Evolutionary conservation across 2,888 invertebrate genomes (phyloP).

Genomic region (Dysmachus trigonus): DNA sequence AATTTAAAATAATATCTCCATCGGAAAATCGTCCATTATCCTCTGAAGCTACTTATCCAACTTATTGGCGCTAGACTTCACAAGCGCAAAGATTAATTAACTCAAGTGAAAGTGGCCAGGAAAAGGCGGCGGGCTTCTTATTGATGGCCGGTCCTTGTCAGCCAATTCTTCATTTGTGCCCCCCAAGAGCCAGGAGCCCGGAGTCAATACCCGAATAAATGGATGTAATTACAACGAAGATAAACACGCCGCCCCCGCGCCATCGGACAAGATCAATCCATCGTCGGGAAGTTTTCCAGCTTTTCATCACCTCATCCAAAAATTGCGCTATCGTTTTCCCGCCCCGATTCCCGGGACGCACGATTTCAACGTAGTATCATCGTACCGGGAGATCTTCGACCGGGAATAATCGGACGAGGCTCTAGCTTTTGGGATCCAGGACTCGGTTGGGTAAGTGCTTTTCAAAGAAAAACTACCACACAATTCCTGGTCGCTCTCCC

Average conservation of each 20-base stretch:
- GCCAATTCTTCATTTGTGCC: constrained; percentile 52
- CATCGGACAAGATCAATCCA: constrained; percentile 43
- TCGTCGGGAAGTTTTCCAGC: constrained; percentile 18
- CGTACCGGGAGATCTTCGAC: background rate
- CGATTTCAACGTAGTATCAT: no score
- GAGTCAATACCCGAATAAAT: constrained; percentile 55
- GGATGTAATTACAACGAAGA: constrained; percentile 55
- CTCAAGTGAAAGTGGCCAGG: constrained; percentile 15
- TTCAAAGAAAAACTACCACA: constrained; percentile 31
- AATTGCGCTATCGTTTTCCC: background rate
- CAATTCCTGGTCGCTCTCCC: background rate
- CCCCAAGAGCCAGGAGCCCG: constrained; percentile 46
- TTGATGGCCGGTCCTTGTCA: constrained; percentile 53
- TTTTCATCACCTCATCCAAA: background rate
- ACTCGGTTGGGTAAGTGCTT: background rate
- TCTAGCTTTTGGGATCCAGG: no score
- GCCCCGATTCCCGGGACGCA: background rate
- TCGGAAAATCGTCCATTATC: background rate
- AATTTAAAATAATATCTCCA: background rate
- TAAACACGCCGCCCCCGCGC: constrained; percentile 52
- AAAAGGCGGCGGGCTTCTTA: constrained; percentile 39
- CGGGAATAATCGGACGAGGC: background rate
- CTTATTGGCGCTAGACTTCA: constrained; percentile 39
- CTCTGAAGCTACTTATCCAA: constrained; percentile 29
- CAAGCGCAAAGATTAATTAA: constrained; percentile 44